Conservation (phyloP, 2,888 invertebrate species). For the Tortricodes alternella region DNA sequence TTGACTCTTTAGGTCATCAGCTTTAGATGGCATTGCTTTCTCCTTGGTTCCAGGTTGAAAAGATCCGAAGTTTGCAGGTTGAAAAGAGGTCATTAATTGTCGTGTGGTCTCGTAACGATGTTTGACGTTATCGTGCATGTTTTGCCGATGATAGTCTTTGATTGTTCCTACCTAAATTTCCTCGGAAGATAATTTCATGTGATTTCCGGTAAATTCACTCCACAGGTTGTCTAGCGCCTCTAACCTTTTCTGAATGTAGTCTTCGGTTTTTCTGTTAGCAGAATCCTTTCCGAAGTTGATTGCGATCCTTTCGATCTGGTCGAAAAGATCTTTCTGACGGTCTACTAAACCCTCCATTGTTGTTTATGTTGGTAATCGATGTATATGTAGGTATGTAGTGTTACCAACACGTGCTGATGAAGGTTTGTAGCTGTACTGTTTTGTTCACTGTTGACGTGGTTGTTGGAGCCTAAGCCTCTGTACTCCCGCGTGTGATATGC, state of each 20-base stretch:
- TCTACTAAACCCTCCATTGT: neutral
- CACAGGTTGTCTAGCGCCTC: neutral
- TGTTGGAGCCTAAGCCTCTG: neutral
- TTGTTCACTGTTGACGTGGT: neutral
- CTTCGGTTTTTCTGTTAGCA: neutral
- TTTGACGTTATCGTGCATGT: too few species aligned
- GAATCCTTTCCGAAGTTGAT: neutral
- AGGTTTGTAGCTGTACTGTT: neutral
- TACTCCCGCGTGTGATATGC: neutral
- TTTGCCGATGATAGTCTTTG: too few species aligned
- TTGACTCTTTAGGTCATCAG: slow-evolving; percentile 21
- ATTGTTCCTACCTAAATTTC: neutral
- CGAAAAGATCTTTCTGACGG: neutral
- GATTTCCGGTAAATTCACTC: neutral
- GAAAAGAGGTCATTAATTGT: too few species aligned
- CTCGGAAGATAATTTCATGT: neutral
- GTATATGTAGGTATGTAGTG: neutral
- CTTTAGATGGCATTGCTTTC: slow-evolving; percentile 24
- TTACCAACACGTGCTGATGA: neutral
- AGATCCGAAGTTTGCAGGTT: too few species aligned
- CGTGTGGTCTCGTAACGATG: too few species aligned
- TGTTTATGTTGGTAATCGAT: neutral
- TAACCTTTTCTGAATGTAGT: neutral
- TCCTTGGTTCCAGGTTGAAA: too few species aligned
- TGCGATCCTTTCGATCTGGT: neutral